A percentile compares a stretch with the other conserved stretches of the same genome.
These are phyloP conservation scores for Agrypnus murinus DNA, from an alignment of 2,888 invertebrate genomes.

Conservation along the genomic window DNA sequence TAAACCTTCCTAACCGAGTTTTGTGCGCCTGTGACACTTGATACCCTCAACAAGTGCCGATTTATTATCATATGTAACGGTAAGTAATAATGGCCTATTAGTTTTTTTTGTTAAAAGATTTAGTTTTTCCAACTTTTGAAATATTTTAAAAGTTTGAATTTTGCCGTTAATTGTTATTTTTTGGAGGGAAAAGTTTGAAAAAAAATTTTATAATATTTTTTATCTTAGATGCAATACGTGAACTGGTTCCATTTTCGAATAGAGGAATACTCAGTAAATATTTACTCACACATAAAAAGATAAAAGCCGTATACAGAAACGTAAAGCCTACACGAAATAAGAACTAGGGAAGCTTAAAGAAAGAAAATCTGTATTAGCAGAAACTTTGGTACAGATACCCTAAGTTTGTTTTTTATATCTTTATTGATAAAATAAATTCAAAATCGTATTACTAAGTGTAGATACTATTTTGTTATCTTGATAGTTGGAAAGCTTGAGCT, in stretches of 20 bases:
- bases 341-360: conserved; percentile 6
- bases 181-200: too few relatives aligned
- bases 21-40: conserved; percentile 28
- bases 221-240: neutral
- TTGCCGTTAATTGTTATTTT: too few relatives aligned
- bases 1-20: conserved; percentile 13
- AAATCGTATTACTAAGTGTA: too few relatives aligned
- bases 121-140: neutral
- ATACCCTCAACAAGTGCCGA: conserved; percentile 20
- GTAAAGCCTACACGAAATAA: neutral
- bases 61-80: neutral
- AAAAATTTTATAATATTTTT: neutral
- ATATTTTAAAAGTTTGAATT: neutral
- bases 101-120: neutral
- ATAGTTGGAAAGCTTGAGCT: too few relatives aligned
- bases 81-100: conserved; percentile 10
- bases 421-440: neutral
- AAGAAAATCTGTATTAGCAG: conserved; percentile 13
- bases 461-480: too few relatives aligned
- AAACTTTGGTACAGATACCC: conserved; percentile 16
- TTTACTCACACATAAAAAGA: conserved; percentile 18
- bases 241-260: conserved; percentile 5
- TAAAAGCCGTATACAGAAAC: conserved; percentile 14
- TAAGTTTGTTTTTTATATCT: neutral
- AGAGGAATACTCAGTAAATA: conserved; percentile 9